A percentile compares a stretch with the other conserved stretches of the same genome.
Evolutionary conservation across 2,888 invertebrate genomes (phyloP).

Genomic region (Colostygia pectinataria): DNA sequence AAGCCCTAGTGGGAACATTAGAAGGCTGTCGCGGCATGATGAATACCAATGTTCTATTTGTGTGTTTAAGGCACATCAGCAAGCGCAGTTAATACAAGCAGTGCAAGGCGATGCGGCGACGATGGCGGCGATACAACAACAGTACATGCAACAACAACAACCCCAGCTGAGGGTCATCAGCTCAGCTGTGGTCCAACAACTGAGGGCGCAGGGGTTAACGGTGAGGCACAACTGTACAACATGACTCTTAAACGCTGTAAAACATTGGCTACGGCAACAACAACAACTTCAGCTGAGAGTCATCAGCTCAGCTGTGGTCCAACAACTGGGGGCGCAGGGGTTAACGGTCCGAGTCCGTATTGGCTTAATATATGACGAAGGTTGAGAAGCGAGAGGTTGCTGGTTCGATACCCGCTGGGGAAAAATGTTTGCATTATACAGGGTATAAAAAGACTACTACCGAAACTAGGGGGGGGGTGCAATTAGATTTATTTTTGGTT

Average conservation of each 20-base stretch:
- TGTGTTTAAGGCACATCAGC: slow-evolving; percentile 51
- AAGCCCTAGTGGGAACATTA: too few relatives aligned
- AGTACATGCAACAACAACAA: slow-evolving; percentile 73
- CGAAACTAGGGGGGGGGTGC: too few relatives aligned
- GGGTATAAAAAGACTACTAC: too few relatives aligned
- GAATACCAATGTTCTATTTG: background rate
- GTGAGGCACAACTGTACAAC: slow-evolving; percentile 46
- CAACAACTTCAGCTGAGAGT: slow-evolving; percentile 77
- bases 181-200: slow-evolving; percentile 82
- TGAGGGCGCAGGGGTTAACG: slow-evolving; percentile 79
- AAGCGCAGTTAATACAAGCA: slow-evolving; percentile 68
- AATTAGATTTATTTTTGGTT: too few relatives aligned
- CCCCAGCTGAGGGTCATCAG: slow-evolving; percentile 84
- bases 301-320: slow-evolving; percentile 82
- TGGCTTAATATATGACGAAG: too few relatives aligned
- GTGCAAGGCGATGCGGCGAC: slow-evolving; percentile 74
- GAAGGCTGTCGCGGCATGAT: too few relatives aligned
- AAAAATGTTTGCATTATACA: too few relatives aligned
- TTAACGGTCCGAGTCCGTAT: too few relatives aligned
- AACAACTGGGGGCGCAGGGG: slow-evolving; percentile 82
- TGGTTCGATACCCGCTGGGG: too few relatives aligned
- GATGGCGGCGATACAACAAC: slow-evolving; percentile 76
- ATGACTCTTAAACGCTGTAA: too few relatives aligned
- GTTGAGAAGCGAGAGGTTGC: too few relatives aligned
- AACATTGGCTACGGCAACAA: too few relatives aligned